Percentiles rank a stretch among this genome's conserved stretches.
Evolutionary conservation across 2,113 vertebrate species (phyloP).

Genomic region (Tetrao urogallus): DNA sequence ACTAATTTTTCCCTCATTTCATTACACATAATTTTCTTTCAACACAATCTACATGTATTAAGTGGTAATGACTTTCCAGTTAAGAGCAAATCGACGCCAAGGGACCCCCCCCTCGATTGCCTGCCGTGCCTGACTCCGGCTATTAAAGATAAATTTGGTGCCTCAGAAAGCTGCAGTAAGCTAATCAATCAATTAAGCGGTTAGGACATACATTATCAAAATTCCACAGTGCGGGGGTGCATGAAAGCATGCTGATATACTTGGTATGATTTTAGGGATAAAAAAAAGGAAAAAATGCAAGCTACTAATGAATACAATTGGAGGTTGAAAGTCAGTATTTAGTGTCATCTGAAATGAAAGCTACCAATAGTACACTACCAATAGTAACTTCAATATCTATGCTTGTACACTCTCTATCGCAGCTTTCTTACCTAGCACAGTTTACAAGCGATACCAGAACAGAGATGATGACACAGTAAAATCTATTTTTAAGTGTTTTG

Average conservation of each 20-base stretch:
- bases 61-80: slow-evolving; percentile 97
- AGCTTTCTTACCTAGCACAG: slow-evolving; percentile 4
- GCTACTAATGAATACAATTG: slow-evolving; percentile 53
- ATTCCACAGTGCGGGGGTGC: slow-evolving; percentile 81
- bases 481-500: slow-evolving; percentile 53
- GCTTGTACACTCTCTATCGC: background rate
- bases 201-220: slow-evolving; percentile 88
- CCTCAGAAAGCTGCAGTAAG: slow-evolving; percentile 87
- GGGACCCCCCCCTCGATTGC: slow-evolving; percentile 88
- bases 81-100: slow-evolving; percentile 98
- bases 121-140: slow-evolving; percentile 86
- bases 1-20: slow-evolving; percentile 94
- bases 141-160: slow-evolving; percentile 93
- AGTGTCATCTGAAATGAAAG: slow-evolving; percentile 63
- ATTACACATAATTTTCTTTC: slow-evolving; percentile 92
- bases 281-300: slow-evolving; percentile 49
- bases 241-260: slow-evolving; percentile 78
- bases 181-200: slow-evolving; percentile 93
- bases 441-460: slow-evolving; percentile 41
- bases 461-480: slow-evolving; percentile 51
- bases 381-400: slow-evolving; percentile 20
- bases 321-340: slow-evolving; percentile 63
- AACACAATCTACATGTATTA: slow-evolving; percentile 97
- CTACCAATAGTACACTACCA: background rate
- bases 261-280: slow-evolving; percentile 77